These are phyloP conservation scores for Rhorus exstirpatorius DNA, from an alignment of 2,888 invertebrate species.

Conservation along the genomic window DNA sequence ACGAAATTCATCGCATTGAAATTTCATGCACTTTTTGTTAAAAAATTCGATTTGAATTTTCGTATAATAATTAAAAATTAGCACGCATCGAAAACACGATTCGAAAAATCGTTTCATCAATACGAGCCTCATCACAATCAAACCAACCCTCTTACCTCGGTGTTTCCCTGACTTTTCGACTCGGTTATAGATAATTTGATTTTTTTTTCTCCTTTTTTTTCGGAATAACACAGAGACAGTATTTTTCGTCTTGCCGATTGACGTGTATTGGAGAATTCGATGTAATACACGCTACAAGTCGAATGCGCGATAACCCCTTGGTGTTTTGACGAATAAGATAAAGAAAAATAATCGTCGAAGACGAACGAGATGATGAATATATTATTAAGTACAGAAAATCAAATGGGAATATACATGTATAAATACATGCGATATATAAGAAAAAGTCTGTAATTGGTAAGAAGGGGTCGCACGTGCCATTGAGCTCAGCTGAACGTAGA, in stretches of 20 bases:
- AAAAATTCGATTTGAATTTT: too few relatives aligned
- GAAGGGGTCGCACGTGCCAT: slow-evolving; percentile 54
- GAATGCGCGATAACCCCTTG: slow-evolving; percentile 43
- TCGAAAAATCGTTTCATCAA: too few relatives aligned
- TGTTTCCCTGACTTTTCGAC: too few relatives aligned
- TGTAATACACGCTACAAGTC: background rate
- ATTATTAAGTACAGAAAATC: slow-evolving; percentile 16
- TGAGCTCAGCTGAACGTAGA: slow-evolving; percentile 39
- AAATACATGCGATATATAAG: slow-evolving; percentile 15
- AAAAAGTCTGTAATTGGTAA: slow-evolving; percentile 47
- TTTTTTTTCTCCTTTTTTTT: background rate
- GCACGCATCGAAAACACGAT: too few relatives aligned
- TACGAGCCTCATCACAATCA: too few relatives aligned
- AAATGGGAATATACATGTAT: background rate
- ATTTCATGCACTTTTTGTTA: too few relatives aligned
- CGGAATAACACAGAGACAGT: too few relatives aligned
- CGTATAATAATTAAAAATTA: background rate
- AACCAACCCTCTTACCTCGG: too few relatives aligned
- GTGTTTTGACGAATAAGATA: slow-evolving; percentile 24
- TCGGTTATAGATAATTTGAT: too few relatives aligned
- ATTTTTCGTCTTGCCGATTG: background rate
- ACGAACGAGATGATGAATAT: background rate
- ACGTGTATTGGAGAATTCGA: slow-evolving; percentile 32
- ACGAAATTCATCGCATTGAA: too few relatives aligned
- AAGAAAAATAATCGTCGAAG: slow-evolving; percentile 9